A percentile compares a stretch with the other conserved stretches of the same genome.
phyloP scores from a whole-genome alignment of 2,888 invertebrate species.

The Deilephila porcellus region DNA sequence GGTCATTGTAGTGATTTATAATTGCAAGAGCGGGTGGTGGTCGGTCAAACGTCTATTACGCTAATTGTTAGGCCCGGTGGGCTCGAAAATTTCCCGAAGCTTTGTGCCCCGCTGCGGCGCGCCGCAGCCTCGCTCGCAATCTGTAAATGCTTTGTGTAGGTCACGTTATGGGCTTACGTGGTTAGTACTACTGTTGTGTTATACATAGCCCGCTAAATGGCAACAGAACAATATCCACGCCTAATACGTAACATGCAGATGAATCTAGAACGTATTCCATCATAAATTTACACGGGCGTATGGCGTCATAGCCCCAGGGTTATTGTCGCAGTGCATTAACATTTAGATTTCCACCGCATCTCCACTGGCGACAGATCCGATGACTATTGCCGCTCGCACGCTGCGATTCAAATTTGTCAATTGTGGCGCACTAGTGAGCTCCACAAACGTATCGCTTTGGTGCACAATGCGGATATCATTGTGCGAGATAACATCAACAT shows the following conservation, averaged over 20 bases:
- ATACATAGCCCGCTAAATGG: constrained; percentile 46
- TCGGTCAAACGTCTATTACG: constrained; percentile 62
- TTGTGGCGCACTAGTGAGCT: constrained; percentile 40
- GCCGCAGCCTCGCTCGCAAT: constrained; percentile 64
- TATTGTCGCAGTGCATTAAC: constrained; percentile 40
- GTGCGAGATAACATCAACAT: constrained; percentile 27
- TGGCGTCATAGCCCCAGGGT: neutral
- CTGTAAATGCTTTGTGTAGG: constrained; percentile 66
- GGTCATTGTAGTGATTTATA: constrained; percentile 44
- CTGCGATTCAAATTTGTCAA: constrained; percentile 37
- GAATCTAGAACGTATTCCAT: constrained; percentile 28
- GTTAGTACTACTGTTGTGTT: constrained; percentile 38
- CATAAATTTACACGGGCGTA: constrained; percentile 6
- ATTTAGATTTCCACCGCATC: constrained; percentile 45
- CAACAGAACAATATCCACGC: constrained; percentile 38
- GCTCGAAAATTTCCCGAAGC: constrained; percentile 57
- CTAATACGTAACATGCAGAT: constrained; percentile 31
- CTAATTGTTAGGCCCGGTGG: constrained; percentile 59
- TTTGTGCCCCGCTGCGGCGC: constrained; percentile 57
- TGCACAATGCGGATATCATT: constrained; percentile 32
- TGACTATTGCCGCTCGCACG: constrained; percentile 31
- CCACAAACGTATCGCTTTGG: constrained; percentile 40
- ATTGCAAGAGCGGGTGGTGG: constrained; percentile 37
- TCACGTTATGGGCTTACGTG: constrained; percentile 60
- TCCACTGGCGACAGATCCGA: constrained; percentile 43